Conservation (phyloP, 1,140 invertebrate genomes). For the Zaprionus gabonicus region DNA sequence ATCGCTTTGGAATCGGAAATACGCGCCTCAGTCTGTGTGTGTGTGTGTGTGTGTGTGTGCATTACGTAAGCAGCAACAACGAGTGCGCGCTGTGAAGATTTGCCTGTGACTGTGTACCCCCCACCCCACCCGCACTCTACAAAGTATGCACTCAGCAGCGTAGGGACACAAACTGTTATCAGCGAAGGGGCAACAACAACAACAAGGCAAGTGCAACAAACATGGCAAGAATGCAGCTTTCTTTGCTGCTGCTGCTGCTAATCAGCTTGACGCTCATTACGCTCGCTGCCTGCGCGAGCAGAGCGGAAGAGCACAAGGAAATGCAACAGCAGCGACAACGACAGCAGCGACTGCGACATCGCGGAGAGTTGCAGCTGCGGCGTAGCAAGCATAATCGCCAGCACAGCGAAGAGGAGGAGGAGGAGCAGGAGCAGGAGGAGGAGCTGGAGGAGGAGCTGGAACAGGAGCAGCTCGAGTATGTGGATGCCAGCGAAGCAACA, state of each 20-base stretch:
- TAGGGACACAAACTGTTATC: slow-evolving; percentile 41
- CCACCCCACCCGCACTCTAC: slow-evolving; percentile 30
- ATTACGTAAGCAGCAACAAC: slow-evolving; percentile 15
- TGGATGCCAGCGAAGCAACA: slow-evolving; percentile 44
- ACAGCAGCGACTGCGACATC: not conserved
- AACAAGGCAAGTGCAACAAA: slow-evolving; percentile 13
- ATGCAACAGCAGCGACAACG: not conserved
- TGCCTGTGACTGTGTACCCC: slow-evolving; percentile 20
- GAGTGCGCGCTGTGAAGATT: slow-evolving; percentile 3
- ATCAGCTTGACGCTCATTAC: slow-evolving; percentile 15
- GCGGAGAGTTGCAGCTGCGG: slow-evolving; percentile 1
- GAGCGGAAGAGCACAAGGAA: slow-evolving; percentile 20
- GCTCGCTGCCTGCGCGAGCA: slow-evolving; percentile 9
- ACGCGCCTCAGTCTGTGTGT: not conserved
- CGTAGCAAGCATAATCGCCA: not conserved
- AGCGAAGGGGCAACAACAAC: slow-evolving; percentile 25
- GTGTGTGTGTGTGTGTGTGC: not conserved
- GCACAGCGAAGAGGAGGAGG: slow-evolving; percentile 16
- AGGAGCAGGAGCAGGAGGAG: slow-evolving; percentile 33
- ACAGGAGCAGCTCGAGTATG: slow-evolving; percentile 38
- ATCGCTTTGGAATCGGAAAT: slow-evolving; percentile 14
- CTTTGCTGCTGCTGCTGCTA: slow-evolving; percentile 44
- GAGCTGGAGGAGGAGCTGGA: not conserved
- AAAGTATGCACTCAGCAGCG: slow-evolving; percentile 49
- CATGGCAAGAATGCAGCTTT: slow-evolving; percentile 53